Conservation (phyloP, 2,797 vertebrate species). For the Erpetoichthys calabaricus region DNA sequence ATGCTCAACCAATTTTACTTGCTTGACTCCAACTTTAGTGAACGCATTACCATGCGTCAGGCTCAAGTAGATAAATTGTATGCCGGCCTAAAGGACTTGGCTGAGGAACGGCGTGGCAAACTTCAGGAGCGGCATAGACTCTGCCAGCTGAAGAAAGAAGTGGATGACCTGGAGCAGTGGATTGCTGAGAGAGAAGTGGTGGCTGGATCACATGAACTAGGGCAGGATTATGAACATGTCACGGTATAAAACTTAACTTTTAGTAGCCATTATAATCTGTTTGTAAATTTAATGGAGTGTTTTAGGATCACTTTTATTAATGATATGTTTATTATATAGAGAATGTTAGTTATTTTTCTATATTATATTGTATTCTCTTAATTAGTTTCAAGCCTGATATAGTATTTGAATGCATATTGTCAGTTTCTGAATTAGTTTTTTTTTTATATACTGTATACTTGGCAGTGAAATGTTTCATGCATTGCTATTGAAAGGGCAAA, state of each 20-base stretch:
- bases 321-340: not conserved
- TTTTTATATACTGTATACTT: no score
- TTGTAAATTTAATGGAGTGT: slow-evolving; percentile 7
- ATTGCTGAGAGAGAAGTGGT: slow-evolving; percentile 87
- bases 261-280: no score
- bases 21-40: slow-evolving; percentile 33
- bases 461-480: no score
- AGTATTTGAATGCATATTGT: no score
- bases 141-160: slow-evolving; percentile 79
- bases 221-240: slow-evolving; percentile 93
- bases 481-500: no score
- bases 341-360: not conserved
- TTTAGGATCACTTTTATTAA: not conserved
- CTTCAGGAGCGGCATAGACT: slow-evolving; percentile 78
- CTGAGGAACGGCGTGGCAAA: slow-evolving; percentile 65
- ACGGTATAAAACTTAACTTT: slow-evolving; percentile 42
- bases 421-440: no score
- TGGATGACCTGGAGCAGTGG: slow-evolving; percentile 94
- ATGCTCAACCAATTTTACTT: no score
- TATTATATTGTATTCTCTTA: no score
- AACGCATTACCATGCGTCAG: slow-evolving; percentile 71
- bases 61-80: slow-evolving; percentile 85
- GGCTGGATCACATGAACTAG: slow-evolving; percentile 84
- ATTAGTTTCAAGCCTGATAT: no score
- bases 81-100: slow-evolving; percentile 76